Percentiles rank a stretch among this genome's conserved stretches.
phyloP scores from a whole-genome alignment of 2,113 vertebrate species.

The Lagenorhynchus albirostris region DNA sequence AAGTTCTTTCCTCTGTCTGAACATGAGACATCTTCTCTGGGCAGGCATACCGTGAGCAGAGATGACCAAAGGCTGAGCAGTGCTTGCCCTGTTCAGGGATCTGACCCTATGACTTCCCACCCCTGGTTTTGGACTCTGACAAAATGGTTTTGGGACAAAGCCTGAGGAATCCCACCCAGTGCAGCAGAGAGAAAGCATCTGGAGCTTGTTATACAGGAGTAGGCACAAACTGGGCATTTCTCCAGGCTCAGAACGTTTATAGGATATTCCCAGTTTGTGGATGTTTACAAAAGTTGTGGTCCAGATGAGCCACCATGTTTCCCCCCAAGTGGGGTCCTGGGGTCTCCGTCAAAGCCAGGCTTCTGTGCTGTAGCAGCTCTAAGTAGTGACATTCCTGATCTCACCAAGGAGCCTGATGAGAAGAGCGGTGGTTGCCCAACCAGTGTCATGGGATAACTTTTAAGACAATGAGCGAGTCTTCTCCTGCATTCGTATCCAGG shows the following conservation, averaged over 20 bases:
- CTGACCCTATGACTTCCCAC: background rate
- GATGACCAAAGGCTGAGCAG: background rate
- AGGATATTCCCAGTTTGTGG: background rate
- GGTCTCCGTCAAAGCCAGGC: background rate
- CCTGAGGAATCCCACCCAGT: background rate
- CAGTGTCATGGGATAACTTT: too few relatives aligned
- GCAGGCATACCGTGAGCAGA: background rate
- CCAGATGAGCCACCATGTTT: background rate
- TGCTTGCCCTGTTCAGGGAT: fast-evolving
- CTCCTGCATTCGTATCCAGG: background rate
- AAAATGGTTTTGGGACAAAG: background rate
- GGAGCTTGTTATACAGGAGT: background rate
- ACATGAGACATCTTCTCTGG: background rate
- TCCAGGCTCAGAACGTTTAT: background rate
- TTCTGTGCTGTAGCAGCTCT: fast-evolving
- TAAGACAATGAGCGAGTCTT: background rate
- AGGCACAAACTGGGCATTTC: background rate
- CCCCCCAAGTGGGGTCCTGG: fast-evolving
- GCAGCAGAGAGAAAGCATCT: background rate
- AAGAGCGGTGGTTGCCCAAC: too few relatives aligned
- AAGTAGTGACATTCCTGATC: background rate
- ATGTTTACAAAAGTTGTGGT: background rate
- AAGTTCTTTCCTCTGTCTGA: background rate
- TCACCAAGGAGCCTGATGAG: background rate
- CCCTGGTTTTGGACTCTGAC: background rate